These are phyloP conservation scores for Poecilobothrus nobilitatus DNA, from an alignment of 2,888 invertebrate genomes.

Conservation along the genomic window DNA sequence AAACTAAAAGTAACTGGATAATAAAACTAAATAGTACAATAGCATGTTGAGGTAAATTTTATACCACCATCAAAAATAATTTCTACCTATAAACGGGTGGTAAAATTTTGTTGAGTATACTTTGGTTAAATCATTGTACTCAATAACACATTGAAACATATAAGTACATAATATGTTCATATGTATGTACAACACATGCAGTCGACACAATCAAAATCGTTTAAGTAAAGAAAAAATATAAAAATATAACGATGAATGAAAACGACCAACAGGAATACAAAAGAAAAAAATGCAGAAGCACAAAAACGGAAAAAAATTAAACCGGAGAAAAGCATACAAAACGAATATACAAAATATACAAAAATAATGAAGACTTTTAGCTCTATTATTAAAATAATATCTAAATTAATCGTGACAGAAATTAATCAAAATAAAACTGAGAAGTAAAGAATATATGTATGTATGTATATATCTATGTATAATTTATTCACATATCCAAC, in stretches of 20 bases:
- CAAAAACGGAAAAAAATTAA: not conserved
- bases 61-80: not conserved
- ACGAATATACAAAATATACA: not conserved
- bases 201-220: slow-evolving; percentile 13
- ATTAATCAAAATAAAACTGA: not conserved
- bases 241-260: not conserved
- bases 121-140: not conserved
- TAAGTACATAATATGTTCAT: not conserved
- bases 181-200: too few relatives aligned
- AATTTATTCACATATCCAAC: not conserved
- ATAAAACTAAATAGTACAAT: not conserved
- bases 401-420: not conserved
- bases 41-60: not conserved
- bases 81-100: not conserved
- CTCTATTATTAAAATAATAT: not conserved
- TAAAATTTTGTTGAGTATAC: not conserved
- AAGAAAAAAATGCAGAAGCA: not conserved
- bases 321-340: not conserved
- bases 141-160: not conserved
- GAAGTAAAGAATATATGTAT: not conserved
- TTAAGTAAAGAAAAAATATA: slow-evolving; percentile 15
- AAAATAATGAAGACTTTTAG: not conserved
- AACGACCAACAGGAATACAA: not conserved
- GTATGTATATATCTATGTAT: too few relatives aligned
- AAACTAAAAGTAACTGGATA: not conserved